Percentiles rank a stretch among this genome's conserved stretches.
phyloP scores from a whole-genome alignment of 2,797 vertebrate species.

The Argyrosomus regius region DNA sequence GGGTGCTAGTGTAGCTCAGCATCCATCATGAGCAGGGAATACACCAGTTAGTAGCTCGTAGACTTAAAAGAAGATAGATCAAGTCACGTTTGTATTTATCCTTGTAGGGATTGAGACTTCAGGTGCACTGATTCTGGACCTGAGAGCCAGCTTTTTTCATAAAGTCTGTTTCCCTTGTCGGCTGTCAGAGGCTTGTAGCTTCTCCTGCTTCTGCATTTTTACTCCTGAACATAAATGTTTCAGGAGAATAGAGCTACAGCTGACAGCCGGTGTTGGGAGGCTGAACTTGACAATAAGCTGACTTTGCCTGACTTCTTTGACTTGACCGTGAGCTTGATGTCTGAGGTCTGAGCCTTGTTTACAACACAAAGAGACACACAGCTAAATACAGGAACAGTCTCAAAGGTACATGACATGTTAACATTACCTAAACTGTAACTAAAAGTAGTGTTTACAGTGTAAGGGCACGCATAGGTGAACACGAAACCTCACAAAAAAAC shows the following conservation, averaged over 20 bases:
- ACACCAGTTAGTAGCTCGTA: slow-evolving; percentile 57
- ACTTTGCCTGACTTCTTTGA: slow-evolving; percentile 63
- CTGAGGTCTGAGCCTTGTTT: slow-evolving; percentile 65
- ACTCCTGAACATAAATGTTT: slow-evolving; percentile 17
- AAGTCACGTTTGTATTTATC: slow-evolving; percentile 62
- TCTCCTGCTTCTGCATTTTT: slow-evolving; percentile 43
- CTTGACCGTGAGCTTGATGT: slow-evolving; percentile 56
- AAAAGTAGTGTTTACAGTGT: slow-evolving; percentile 52
- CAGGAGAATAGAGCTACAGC: slow-evolving; percentile 43
- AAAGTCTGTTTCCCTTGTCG: slow-evolving; percentile 23
- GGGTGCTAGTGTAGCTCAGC: slow-evolving; percentile 72
- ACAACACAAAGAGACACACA: slow-evolving; percentile 50
- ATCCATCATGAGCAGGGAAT: slow-evolving; percentile 64
- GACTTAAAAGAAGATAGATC: slow-evolving; percentile 65
- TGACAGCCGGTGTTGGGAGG: slow-evolving; percentile 13
- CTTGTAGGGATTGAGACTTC: slow-evolving; percentile 64
- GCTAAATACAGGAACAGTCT: slow-evolving; percentile 50
- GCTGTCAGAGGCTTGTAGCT: slow-evolving; percentile 35
- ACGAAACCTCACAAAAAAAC: slow-evolving; percentile 67
- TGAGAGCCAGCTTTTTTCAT: slow-evolving; percentile 49
- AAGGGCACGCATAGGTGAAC: slow-evolving; percentile 72
- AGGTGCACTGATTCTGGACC: slow-evolving; percentile 71
- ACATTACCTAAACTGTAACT: slow-evolving; percentile 64
- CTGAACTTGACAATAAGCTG: slow-evolving; percentile 41
- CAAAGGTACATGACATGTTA: slow-evolving; percentile 70